These are phyloP conservation scores for Eurytoma californica DNA, from an alignment of 2,888 invertebrate genomes.

Conservation along the genomic window DNA sequence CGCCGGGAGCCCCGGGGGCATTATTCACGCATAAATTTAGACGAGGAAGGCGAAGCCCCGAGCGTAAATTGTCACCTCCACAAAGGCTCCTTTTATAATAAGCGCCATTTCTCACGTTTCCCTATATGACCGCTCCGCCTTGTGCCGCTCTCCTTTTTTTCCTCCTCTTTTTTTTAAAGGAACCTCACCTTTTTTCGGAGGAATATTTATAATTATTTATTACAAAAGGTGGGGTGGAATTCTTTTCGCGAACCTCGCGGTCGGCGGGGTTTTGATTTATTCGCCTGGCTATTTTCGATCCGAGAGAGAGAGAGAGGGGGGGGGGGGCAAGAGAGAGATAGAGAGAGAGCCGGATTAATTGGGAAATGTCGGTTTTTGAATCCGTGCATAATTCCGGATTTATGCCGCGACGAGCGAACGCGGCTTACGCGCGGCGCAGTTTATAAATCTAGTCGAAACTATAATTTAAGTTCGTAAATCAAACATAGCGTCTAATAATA, in stretches of 20 bases:
- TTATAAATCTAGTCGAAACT: too few species aligned
- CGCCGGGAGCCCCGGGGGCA: conserved; percentile 41
- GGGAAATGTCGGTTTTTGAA: too few species aligned
- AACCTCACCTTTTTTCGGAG: background rate
- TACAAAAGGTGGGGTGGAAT: background rate
- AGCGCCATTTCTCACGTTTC: conserved; percentile 53
- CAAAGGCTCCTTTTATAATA: conserved; percentile 48
- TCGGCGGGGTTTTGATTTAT: conserved; percentile 6
- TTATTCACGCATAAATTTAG: conserved; percentile 56
- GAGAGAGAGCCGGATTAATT: too few species aligned
- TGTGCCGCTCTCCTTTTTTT: background rate
- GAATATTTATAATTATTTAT: conserved; percentile 34
- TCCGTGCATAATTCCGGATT: too few species aligned
- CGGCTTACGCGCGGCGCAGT: too few species aligned
- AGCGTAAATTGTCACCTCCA: conserved; percentile 56
- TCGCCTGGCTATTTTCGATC: background rate
- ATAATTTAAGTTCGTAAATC: too few species aligned
- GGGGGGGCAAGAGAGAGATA: too few species aligned
- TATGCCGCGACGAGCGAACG: too few species aligned
- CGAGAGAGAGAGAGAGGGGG: too few species aligned
- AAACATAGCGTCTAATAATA: too few species aligned
- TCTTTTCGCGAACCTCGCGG: conserved; percentile 3
- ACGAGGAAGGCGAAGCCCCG: conserved; percentile 7
- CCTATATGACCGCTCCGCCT: conserved; percentile 10
- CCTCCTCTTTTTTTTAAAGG: conserved; percentile 20